Evolutionary conservation across 1,140 invertebrate species (phyloP), one percentile per base, ranked within the genome.

Genomic region (Aethina tumida): DNA sequence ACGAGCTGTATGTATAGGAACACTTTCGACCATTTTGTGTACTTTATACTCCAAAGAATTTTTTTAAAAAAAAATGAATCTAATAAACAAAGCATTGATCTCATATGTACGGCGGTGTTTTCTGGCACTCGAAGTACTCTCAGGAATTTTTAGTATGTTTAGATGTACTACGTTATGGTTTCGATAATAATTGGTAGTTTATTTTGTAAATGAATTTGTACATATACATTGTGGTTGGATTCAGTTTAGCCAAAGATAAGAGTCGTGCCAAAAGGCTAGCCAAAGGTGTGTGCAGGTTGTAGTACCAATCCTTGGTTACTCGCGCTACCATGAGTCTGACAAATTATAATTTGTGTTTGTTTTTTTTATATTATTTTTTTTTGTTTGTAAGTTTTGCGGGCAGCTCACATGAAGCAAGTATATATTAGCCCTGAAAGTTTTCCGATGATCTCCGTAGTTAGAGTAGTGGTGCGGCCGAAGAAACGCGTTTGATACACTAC

Each of bases 361-460:
- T n/a, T n/a, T n/a, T n/a, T n/a, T n/a, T n/a, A n/a, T n/a, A n/a
- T n/a, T n/a, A n/a, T n/a, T n/a, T n/a, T n/a, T n/a, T n/a, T n/a
- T n/a, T n/a, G n/a, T n/a, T n/a, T n/a, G n/a, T n/a, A 35, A 38
- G 42, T 40, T 40, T 22, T 39, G 37, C 20, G 16, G 8, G 35
- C 22, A 29, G 38, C 39, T 35, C 37, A 42, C 40, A 46, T 20
- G 21, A 26, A 32, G 31, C 37, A 44, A 40, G 28, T 24, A 25
- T 24, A 19, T 18, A 34, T 49, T 41, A 41, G 49, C 52, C 50
- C 42, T 47, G 48, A 52, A 49, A 49, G 55, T 60, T 60, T 60
- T 57, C 58, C 53, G 55, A 58, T 60, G 58, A 60, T 60, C 58
- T 60, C 58, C 45, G 49, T 60, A 60, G 52, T 52, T 58, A 58